phyloP scores from a whole-genome alignment of 2,888 invertebrate species.

The Spilarctia lutea region DNA sequence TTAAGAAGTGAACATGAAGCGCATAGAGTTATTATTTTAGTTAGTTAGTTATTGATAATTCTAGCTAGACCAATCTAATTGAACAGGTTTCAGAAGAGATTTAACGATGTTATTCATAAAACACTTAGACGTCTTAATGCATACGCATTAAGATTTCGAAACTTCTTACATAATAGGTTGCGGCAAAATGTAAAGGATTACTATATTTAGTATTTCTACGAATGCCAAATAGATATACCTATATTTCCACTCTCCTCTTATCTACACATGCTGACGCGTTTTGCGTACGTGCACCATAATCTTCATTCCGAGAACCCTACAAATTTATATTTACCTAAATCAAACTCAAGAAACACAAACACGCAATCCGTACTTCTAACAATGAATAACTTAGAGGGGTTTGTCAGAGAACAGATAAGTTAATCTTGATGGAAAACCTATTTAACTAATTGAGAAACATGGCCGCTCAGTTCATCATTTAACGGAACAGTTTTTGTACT shows the following conservation, averaged over 20 bases:
- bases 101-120: not conserved
- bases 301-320: not conserved
- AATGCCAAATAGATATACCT: not conserved
- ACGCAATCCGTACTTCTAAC: constrained; percentile 11
- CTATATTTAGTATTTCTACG: not conserved
- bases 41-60: not conserved
- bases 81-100: not conserved
- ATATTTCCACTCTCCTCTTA: not conserved
- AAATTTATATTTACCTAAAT: constrained; percentile 8
- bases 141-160: not conserved
- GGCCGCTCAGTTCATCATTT: constrained; percentile 63
- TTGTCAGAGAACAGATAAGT: constrained; percentile 65
- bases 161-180: too few species aligned
- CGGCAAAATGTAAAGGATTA: not conserved
- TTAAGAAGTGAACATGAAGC: not conserved
- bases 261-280: not conserved
- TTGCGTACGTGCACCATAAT: not conserved
- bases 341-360: constrained; percentile 10
- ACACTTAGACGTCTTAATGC: not conserved
- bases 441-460: constrained; percentile 71
- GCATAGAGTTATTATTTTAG: not conserved
- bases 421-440: constrained; percentile 77
- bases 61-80: not conserved
- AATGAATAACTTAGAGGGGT: constrained; percentile 34
- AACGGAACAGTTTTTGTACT: constrained; percentile 27